Conservation (phyloP, 2,797 vertebrate genomes). For the Onychomys leucogaster region DNA sequence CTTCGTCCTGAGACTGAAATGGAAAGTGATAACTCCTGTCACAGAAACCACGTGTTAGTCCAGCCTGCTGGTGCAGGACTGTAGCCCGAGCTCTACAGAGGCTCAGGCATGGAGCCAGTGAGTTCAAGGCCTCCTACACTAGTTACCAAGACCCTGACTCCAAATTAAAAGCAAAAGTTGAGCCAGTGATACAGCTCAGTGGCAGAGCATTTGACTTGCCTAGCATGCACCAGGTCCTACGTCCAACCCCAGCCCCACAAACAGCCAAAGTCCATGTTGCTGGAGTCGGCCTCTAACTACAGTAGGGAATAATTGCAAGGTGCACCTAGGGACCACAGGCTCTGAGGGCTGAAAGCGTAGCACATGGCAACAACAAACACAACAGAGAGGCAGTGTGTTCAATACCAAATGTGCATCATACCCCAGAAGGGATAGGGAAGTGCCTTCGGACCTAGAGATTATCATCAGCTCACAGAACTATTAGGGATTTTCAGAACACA, state of each 20-base stretch:
- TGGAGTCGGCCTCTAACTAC: background rate
- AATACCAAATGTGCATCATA: background rate
- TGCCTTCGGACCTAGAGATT: conserved; percentile 18
- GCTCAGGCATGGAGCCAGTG: background rate
- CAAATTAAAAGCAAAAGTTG: background rate
- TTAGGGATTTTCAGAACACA: conserved; percentile 1
- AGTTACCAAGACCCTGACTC: background rate
- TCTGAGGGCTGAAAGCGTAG: background rate
- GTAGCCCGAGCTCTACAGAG: background rate
- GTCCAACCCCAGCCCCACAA: background rate
- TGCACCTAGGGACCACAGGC: background rate
- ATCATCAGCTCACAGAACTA: conserved; percentile 11
- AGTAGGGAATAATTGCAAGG: background rate
- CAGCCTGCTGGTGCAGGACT: background rate
- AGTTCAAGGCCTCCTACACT: background rate
- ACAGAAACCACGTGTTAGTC: background rate
- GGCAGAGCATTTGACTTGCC: background rate
- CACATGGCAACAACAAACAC: background rate
- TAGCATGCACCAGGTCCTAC: background rate
- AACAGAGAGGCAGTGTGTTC: background rate
- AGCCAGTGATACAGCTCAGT: background rate
- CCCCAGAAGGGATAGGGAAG: background rate
- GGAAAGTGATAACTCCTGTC: background rate
- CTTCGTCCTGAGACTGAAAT: background rate
- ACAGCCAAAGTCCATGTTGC: background rate